Conservation (phyloP, 2,113 vertebrate genomes). For the Carollia perspicillata region DNA sequence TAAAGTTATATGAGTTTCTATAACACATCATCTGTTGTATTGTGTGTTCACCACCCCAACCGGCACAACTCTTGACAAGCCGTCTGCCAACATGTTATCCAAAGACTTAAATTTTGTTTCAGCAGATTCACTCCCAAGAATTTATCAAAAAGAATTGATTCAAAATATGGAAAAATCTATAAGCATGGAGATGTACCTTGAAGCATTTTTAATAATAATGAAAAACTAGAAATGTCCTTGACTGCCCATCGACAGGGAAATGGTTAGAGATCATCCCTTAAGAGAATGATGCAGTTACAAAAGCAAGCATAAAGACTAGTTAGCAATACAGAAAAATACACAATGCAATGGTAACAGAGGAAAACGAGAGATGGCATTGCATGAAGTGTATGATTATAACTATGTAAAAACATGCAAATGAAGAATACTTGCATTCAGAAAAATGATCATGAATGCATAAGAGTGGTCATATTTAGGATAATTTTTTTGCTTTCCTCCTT, state of each 20-base stretch:
- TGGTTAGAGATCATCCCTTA: background rate
- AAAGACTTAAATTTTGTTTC: slow-evolving; percentile 37
- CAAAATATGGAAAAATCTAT: slow-evolving; percentile 21
- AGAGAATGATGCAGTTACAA: background rate
- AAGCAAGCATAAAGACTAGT: background rate
- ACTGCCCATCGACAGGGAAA: background rate
- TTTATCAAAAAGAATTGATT: slow-evolving; percentile 22
- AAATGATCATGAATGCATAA: background rate
- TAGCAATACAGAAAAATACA: background rate
- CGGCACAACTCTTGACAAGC: background rate
- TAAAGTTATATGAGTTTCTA: background rate
- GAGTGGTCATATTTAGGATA: background rate
- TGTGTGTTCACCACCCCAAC: background rate
- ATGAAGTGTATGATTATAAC: background rate
- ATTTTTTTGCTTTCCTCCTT: background rate
- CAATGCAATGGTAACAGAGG: background rate
- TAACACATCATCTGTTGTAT: background rate
- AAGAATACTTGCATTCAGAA: background rate
- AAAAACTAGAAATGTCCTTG: slow-evolving; percentile 1
- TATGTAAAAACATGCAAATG: background rate
- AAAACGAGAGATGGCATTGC: background rate
- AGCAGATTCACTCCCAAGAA: background rate
- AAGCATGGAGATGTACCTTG: background rate
- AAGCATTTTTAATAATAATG: slow-evolving; percentile 18
- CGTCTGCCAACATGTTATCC: background rate